phyloP scores from a whole-genome alignment of 2,888 invertebrate species.

The Perizoma flavofasciatum region DNA sequence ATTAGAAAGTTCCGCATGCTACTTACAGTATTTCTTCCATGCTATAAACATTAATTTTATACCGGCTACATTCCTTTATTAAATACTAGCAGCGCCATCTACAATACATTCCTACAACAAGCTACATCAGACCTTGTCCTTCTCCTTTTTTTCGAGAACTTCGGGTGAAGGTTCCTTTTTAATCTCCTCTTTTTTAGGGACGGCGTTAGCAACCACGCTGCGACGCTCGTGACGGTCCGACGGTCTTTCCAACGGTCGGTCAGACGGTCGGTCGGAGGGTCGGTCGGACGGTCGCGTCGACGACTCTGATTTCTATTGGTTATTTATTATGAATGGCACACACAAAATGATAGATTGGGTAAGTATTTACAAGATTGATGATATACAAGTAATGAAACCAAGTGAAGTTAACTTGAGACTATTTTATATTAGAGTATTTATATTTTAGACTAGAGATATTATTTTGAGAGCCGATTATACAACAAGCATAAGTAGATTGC shows the following conservation, averaged over 20 bases:
- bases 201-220: conserved; percentile 36
- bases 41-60: neutral
- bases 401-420: conserved; percentile 9
- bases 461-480: no score
- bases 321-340: conserved; percentile 24
- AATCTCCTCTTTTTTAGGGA: conserved; percentile 35
- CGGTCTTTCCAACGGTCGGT: conserved; percentile 1
- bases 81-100: conserved; percentile 31
- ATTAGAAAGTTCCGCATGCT: conserved; percentile 3
- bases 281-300: conserved; percentile 15
- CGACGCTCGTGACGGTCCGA: conserved; percentile 34
- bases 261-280: conserved; percentile 13
- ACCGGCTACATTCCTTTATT: neutral
- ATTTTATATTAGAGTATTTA: no score
- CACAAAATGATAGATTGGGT: conserved; percentile 19
- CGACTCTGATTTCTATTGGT: conserved; percentile 31
- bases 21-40: neutral
- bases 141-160: conserved; percentile 44
- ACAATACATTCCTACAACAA: conserved; percentile 30
- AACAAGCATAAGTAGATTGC: no score
- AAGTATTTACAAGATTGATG: conserved; percentile 12
- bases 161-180: conserved; percentile 49
- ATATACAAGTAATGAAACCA: conserved; percentile 1
- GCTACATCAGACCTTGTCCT: conserved; percentile 49
- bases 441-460: no score